Percentiles rank a stretch among this genome's conserved stretches.
Evolutionary conservation across 2,888 invertebrate species (phyloP).

Genomic region (Andrena flavipes): DNA sequence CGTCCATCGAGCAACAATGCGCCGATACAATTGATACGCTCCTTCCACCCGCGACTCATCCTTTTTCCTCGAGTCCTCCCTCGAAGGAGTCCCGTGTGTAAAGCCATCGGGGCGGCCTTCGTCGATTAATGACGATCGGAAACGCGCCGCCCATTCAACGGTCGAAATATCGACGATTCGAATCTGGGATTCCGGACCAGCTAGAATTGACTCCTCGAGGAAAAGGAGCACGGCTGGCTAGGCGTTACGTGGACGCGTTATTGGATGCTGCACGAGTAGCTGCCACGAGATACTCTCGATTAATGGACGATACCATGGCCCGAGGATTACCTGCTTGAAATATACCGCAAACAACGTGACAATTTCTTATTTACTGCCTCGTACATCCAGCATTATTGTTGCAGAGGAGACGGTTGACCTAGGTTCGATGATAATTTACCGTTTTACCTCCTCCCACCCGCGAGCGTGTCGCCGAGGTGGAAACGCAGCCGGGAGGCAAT

Average conservation of each 20-base stretch:
- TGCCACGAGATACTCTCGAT: neutral
- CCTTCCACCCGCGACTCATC: slow-evolving; percentile 56
- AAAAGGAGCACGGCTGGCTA: neutral
- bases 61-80: slow-evolving; percentile 37
- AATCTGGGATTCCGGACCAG: neutral
- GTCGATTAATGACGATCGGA: slow-evolving; percentile 68
- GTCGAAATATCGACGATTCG: slow-evolving; percentile 23
- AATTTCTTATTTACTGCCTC: slow-evolving; percentile 64
- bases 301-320: neutral
- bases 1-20: slow-evolving; percentile 77
- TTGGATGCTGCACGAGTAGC: neutral
- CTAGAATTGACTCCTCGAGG: slow-evolving; percentile 10
- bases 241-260: neutral
- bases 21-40: slow-evolving; percentile 77
- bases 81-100: slow-evolving; percentile 29
- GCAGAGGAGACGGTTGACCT: slow-evolving; percentile 52
- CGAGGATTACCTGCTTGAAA: slow-evolving; percentile 13
- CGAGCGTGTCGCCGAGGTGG: slow-evolving; percentile 50
- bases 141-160: slow-evolving; percentile 66
- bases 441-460: slow-evolving; percentile 54
- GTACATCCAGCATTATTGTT: slow-evolving; percentile 60
- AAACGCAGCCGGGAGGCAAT: slow-evolving; percentile 67
- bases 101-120: slow-evolving; percentile 44
- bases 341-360: slow-evolving; percentile 49
- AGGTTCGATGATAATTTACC: slow-evolving; percentile 67